Base-by-base conservation (phyloP, 92 coral and sea anemone genomes). In the Parazoanthus swiftii region DNA sequence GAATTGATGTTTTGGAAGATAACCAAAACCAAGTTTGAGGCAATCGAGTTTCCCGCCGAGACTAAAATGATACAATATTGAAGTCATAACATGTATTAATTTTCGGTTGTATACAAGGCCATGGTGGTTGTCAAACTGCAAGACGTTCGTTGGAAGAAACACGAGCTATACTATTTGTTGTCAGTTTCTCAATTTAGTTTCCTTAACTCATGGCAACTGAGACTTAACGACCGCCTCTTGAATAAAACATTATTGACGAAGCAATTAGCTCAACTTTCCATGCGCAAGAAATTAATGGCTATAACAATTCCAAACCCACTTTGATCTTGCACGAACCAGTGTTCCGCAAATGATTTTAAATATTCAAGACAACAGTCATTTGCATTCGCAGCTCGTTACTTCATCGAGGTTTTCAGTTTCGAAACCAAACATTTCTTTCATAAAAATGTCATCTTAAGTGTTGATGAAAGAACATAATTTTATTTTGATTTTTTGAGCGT, bases 161-260 rank as follows among this genome's bases (percentile, higher is more conserved):
- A 29, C n/a, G 3, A 21, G 68, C 68, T 66, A 3, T 0, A 56
- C 20, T 3, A 18, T 66, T 54, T 68, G 3, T 37, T 29, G 42
- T 84, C 44, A 46, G 23, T 84, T 71, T 29, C 66, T n/a, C 4
- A 46, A 59, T 37, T 59, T 36, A 38, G 63, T 44, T 76, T 36
- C 23, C 20, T 15, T 38, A 76, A 76, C 5, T 20, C 33, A 8
- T 39, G 80, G 35, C 25, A 74, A 74, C 11, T 74, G 23, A 44
- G n/a, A 36, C 23, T 15, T 44, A 76, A 76, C 80, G 26, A 76
- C 46, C 25, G 4, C 51, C 51, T 48, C 46, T 76, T 39, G 8
- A 76, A 76, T 76, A 76, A 76, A 76, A 76, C 80, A 76, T 76
- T 36, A 75, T 75, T 76, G 80, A 39, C 80, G 29, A 76, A 35